Evolutionary conservation across 2,888 invertebrate species (phyloP).

Genomic region (Brachyopa scutellaris): DNA sequence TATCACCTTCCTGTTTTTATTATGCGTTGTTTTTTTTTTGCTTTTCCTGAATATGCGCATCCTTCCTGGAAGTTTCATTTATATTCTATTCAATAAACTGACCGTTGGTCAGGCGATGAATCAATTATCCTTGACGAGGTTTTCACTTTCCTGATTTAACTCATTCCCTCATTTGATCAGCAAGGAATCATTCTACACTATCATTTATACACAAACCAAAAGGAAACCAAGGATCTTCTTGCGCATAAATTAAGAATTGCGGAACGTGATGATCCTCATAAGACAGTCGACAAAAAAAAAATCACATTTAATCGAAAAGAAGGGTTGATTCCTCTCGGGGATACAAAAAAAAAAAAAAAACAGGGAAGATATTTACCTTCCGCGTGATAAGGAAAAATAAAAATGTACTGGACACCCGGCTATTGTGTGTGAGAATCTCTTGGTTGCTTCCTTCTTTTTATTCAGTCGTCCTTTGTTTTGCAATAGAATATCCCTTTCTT

Average conservation of each 20-base stretch:
- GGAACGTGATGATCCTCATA: conserved; percentile 66
- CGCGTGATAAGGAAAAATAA: conserved; percentile 47
- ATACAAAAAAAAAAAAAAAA: conserved; percentile 1
- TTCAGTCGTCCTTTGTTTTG: conserved; percentile 41
- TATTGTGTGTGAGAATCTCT: conserved; percentile 70
- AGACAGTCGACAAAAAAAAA: conserved; percentile 16
- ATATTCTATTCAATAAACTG: conserved; percentile 64
- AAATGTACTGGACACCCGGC: conserved; percentile 67
- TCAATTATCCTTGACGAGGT: conserved; percentile 74
- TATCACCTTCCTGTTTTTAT: conserved; percentile 65
- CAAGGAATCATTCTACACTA: conserved; percentile 52
- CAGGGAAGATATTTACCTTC: conserved; percentile 56
- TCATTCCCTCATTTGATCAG: conserved; percentile 58
- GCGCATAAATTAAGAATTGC: conserved; percentile 67
- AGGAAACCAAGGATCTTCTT: conserved; percentile 45
- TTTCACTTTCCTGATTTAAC: conserved; percentile 38
- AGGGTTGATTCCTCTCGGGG: conserved; percentile 65
- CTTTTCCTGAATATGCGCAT: conserved; percentile 44
- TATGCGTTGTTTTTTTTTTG: conserved; percentile 22
- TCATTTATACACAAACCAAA: conserved; percentile 20
- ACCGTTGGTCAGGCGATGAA: conserved; percentile 76
- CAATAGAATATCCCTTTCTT: conserved; percentile 64
- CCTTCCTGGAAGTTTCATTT: conserved; percentile 60
- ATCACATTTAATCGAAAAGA: conserved; percentile 58
- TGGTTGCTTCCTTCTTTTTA: conserved; percentile 63